Evolutionary conservation across 2,888 invertebrate species (phyloP), one percentile per base, ranked within the genome.

Genomic region (Zele albiditarsus): DNA sequence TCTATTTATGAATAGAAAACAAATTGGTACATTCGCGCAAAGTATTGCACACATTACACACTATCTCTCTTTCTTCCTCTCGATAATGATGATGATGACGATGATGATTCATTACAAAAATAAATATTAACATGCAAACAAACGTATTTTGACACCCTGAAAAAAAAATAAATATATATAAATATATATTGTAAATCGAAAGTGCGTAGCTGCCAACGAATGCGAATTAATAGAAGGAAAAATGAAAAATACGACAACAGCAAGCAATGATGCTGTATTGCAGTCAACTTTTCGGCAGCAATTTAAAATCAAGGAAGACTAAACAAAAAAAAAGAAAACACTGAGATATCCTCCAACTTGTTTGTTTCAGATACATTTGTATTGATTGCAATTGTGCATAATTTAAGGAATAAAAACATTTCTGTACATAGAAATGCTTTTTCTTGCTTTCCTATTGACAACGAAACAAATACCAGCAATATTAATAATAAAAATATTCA

Each of bases 311-410:
- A 23, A 53, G 2, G n/a, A 46, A 46, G 46, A 46, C 16, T 85
- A 31, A 10, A 20, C 23, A 12, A 3, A 25, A 57, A 69, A 20
- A 60, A 28, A 69, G 31, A 20, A 88, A 88, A 86, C 87, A 89
- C 88, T 88, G 89, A 89, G 89, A 88, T 88, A 89, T 88, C 89
- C 89, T 88, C 89, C 89, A 88, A 88, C 89, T 89, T 89, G 89
- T 89, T 90, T 90, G 89, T 89, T 89, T 90, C 88, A 89, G 89
- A 89, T 89, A 90, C 89, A 89, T 89, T 90, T 90, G 89, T 90
- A 90, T 89, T 89, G 89, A 89, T 90, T 89, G 89, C 89, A 89
- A 89, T 89, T 89, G 89, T 90, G 89, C 89, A 89, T 90, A 89
- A 89, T 89, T 89, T 89, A 89, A 90, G 89, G 67, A 89, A 89